Evolutionary conservation across 2,888 invertebrate species (phyloP).

Genomic region (Didymodactylos carnosus): DNA sequence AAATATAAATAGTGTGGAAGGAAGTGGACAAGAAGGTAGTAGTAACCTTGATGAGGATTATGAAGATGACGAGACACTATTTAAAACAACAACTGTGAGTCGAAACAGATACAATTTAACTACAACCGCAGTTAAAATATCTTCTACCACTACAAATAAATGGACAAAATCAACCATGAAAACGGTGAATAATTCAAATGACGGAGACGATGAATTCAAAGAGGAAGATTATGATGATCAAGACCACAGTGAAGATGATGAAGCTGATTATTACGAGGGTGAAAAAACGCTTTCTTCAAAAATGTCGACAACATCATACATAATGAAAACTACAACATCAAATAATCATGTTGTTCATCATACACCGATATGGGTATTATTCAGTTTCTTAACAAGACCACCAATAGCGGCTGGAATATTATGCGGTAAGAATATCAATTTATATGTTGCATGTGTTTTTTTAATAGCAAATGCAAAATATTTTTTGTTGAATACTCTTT

Average conservation of each 20-base stretch:
- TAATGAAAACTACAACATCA: neutral
- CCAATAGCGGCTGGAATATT: neutral
- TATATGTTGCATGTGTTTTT: no score
- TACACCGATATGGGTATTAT: neutral
- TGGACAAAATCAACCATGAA: neutral
- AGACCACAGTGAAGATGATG: neutral
- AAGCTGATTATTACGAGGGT: neutral
- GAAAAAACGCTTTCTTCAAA: neutral
- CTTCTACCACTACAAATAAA: neutral
- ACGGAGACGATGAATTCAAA: no score
- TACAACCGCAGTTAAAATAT: neutral
- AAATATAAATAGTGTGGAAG: neutral
- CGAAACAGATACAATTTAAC: neutral
- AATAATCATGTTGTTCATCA: neutral
- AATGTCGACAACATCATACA: neutral
- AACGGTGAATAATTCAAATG: no score
- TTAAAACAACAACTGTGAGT: neutral
- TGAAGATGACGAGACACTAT: neutral
- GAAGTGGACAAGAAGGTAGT: neutral
- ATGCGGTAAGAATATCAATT: no score
- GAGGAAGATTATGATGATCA: neutral
- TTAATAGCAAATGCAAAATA: no score
- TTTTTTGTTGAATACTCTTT: neutral
- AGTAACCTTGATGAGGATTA: neutral
- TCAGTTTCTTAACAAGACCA: neutral